A percentile compares a stretch with the other conserved stretches of the same genome.
Evolutionary conservation across 2,113 vertebrate genomes (phyloP).

Genomic region (Ornithorhynchus anatinus): DNA sequence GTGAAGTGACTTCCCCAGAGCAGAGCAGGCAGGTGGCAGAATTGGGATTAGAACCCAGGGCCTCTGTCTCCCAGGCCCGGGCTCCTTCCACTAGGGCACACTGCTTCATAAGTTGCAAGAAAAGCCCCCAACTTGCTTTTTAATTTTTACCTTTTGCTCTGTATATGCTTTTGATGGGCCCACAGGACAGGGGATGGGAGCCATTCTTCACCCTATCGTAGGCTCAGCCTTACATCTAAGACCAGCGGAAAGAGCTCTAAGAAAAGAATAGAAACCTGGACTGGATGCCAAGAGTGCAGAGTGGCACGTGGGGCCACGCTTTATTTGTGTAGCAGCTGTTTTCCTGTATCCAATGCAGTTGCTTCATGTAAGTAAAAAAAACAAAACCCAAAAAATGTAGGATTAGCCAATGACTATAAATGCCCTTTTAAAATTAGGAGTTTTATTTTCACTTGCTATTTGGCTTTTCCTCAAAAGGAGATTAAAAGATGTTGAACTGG

Average conservation of each 20-base stretch:
- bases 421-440: slow-evolving; percentile 22
- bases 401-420: not conserved
- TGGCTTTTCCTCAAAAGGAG: not conserved
- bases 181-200: not conserved
- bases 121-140: too few species aligned
- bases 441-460: slow-evolving; percentile 14
- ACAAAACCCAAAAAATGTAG: not conserved
- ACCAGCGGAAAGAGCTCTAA: not conserved
- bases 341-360: not conserved
- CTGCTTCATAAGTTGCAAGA: too few species aligned
- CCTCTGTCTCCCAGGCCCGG: too few species aligned
- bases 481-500: slow-evolving; percentile 3
- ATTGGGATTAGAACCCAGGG: too few species aligned
- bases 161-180: not conserved
- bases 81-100: too few species aligned
- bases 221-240: not conserved
- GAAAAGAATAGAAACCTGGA: not conserved
- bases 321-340: not conserved
- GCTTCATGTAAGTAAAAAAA: slow-evolving; percentile 22
- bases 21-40: too few species aligned
- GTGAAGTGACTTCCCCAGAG: too few species aligned
- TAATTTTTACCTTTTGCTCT: not conserved
- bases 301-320: too few species aligned
- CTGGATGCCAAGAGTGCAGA: not conserved
- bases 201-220: not conserved